Percentiles rank a stretch among this genome's conserved stretches.
Evolutionary conservation across 64 coral and sea anemone genomes (phyloP).

Genomic region (Actinia equina): DNA sequence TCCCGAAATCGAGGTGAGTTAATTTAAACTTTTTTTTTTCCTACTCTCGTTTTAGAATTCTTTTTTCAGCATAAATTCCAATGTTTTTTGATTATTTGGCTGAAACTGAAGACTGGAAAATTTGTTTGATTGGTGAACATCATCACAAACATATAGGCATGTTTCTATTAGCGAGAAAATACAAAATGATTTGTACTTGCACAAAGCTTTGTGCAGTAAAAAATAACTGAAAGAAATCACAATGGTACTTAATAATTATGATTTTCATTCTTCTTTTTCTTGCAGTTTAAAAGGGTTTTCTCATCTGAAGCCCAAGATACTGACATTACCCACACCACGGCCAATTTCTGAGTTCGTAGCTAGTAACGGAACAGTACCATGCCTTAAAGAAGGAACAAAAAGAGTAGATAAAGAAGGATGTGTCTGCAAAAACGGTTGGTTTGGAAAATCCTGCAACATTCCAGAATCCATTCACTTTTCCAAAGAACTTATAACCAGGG

Average conservation of each 20-base stretch:
- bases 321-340: neutral
- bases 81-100: too few species aligned
- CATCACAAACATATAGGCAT: too few species aligned
- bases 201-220: too few species aligned
- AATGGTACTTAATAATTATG: neutral
- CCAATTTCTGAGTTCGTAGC: slow-evolving; percentile 2
- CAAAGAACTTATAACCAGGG: neutral
- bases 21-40: too few species aligned
- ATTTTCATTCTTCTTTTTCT: neutral
- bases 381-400: slow-evolving; percentile 16
- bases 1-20: too few species aligned
- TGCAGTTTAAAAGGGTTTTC: slow-evolving; percentile 16
- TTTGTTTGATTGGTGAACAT: too few species aligned
- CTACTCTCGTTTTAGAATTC: too few species aligned
- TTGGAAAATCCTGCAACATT: slow-evolving; percentile 15
- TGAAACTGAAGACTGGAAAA: too few species aligned
- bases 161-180: too few species aligned
- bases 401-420: neutral
- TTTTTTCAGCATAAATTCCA: too few species aligned
- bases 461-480: slow-evolving; percentile 28
- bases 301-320: neutral
- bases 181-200: too few species aligned
- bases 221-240: too few species aligned
- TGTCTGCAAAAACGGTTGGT: slow-evolving; percentile 17
- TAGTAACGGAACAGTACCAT: neutral